A percentile compares a stretch with the other conserved stretches of the same genome.
These are phyloP conservation scores for Rhinogobio ventralis DNA, from an alignment of 2,797 vertebrate genomes.

Conservation along the genomic window DNA sequence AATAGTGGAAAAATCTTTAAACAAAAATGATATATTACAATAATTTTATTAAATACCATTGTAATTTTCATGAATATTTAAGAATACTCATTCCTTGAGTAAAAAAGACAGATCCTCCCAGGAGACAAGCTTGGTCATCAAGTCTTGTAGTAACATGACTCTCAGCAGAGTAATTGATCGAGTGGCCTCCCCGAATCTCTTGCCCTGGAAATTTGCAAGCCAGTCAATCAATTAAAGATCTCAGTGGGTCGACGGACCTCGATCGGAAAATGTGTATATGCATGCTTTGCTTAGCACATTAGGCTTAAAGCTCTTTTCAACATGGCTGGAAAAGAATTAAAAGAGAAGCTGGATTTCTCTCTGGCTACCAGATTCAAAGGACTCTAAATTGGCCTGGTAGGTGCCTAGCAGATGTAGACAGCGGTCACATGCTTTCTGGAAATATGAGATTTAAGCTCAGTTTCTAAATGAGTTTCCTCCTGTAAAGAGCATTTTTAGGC, in stretches of 20 bases:
- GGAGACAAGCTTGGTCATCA: constrained; percentile 27
- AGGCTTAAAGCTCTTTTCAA: constrained; percentile 29
- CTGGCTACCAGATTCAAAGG: neutral
- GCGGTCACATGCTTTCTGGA: neutral
- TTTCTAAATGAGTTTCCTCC: neutral
- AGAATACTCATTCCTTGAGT: constrained; percentile 10
- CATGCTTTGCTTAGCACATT: neutral
- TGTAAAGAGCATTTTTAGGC: neutral
- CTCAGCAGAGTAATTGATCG: constrained; percentile 36
- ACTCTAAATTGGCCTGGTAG: neutral
- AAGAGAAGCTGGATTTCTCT: neutral
- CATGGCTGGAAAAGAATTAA: constrained; percentile 15
- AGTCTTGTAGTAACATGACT: constrained; percentile 25
- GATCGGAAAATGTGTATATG: constrained; percentile 24
- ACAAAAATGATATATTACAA: too few species aligned
- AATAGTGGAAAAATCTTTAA: neutral
- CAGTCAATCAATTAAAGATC: constrained; percentile 51
- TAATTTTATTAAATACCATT: too few species aligned
- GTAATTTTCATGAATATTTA: neutral
- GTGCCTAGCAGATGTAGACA: neutral
- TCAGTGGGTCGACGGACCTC: constrained; percentile 35
- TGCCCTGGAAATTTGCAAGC: constrained; percentile 45
- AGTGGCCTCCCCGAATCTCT: constrained; percentile 25
- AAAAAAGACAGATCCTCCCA: constrained; percentile 28
- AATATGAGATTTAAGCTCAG: neutral